Percentiles rank a stretch among this genome's conserved stretches.
phyloP scores from a whole-genome alignment of 1,140 invertebrate genomes.

The Mactra quadrangularis region DNA sequence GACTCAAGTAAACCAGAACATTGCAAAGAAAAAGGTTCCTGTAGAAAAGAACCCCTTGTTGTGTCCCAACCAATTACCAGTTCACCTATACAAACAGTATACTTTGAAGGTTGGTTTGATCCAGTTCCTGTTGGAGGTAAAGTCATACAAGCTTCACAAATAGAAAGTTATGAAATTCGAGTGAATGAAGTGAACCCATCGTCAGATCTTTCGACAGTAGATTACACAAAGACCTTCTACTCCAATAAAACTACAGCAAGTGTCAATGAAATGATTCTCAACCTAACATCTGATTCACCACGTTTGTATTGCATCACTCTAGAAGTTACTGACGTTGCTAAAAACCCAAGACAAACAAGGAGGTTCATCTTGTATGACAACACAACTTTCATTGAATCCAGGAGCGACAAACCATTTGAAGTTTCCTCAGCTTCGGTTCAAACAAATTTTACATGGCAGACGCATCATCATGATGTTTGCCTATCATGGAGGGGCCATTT shows the following conservation, averaged over 20 bases:
- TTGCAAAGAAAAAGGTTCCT: background rate
- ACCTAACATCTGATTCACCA: background rate
- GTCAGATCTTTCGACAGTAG: background rate
- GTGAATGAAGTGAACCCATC: slow-evolving; percentile 3
- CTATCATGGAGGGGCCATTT: slow-evolving; percentile 18
- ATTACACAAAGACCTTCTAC: background rate
- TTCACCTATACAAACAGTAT: background rate
- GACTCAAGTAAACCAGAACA: slow-evolving; percentile 12
- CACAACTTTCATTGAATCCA: background rate
- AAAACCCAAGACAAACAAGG: slow-evolving; percentile 25
- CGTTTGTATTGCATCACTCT: slow-evolving; percentile 8
- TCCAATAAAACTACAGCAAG: background rate
- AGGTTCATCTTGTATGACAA: slow-evolving; percentile 33
- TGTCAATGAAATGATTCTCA: background rate
- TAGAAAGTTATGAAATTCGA: slow-evolving; percentile 17
- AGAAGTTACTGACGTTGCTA: slow-evolving; percentile 29
- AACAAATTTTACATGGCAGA: slow-evolving; percentile 46
- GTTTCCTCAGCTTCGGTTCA: slow-evolving; percentile 8
- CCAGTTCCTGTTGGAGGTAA: background rate
- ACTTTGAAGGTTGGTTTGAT: slow-evolving; percentile 27
- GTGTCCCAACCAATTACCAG: background rate
- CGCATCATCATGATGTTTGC: slow-evolving; percentile 16
- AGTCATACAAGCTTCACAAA: background rate
- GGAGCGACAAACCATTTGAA: background rate
- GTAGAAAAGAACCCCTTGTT: slow-evolving; percentile 10